Conservation (phyloP, 2,888 invertebrate species). For the Molanna angustata region DNA sequence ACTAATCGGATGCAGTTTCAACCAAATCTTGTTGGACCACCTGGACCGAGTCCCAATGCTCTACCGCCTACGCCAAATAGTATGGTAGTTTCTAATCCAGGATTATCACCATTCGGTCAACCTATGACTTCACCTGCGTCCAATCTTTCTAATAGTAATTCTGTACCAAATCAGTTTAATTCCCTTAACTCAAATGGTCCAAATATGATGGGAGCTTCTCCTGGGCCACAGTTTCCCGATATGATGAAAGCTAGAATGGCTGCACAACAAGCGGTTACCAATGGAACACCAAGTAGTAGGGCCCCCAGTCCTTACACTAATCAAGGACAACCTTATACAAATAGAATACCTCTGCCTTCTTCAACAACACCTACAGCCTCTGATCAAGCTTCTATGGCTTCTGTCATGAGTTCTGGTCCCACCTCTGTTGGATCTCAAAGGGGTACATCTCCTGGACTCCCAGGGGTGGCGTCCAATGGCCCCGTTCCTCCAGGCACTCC, state of each 20-base stretch:
- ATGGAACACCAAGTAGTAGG: conserved; percentile 40
- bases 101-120: conserved; percentile 71
- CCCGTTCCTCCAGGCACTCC: conserved; percentile 54
- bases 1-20: conserved; percentile 53
- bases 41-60: conserved; percentile 76
- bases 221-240: conserved; percentile 56
- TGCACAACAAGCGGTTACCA: conserved; percentile 40
- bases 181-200: conserved; percentile 62
- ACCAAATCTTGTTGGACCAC: conserved; percentile 67
- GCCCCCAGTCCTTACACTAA: conserved; percentile 59
- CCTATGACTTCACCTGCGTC: conserved; percentile 60
- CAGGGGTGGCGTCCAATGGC: conserved; percentile 41
- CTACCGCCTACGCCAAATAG: conserved; percentile 57
- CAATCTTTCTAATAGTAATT: conserved; percentile 45
- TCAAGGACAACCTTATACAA: conserved; percentile 44
- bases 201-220: conserved; percentile 51
- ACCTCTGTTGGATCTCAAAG: conserved; percentile 52
- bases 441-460: conserved; percentile 47
- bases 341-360: conserved; percentile 42
- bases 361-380: conserved; percentile 49
- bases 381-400: conserved; percentile 35
- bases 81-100: conserved; percentile 59
- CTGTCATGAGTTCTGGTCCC: conserved; percentile 40
- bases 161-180: conserved; percentile 47
- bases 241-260: conserved; percentile 58